Evolutionary conservation across 2,797 vertebrate species (phyloP), one percentile per base, ranked within the genome.

Genomic region (Sebastes trivittatus): DNA sequence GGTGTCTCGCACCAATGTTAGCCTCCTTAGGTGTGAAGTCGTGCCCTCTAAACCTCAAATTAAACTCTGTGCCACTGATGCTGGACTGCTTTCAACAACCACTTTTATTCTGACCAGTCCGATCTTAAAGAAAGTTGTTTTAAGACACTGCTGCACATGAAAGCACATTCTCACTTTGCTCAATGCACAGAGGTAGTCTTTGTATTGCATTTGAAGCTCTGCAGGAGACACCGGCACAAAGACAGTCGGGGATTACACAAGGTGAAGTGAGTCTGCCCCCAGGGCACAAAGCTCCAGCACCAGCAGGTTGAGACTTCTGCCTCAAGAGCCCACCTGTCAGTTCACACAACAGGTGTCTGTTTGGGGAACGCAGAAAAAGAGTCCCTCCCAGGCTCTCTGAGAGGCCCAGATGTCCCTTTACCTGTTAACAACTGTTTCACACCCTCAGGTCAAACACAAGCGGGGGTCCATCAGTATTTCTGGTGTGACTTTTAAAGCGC

Each of bases 291-390:
- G 63, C 82, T 61, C 32, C 61, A 22, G 71, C 60, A 38, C 61
- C 49, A 77, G 79, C 82, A 87, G 77, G 63, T 74, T 75, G 71
- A 23, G 68, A 59, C 75, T 59, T 69, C 75, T 77, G 65, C 76
- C 80, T 77, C 73, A 6, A 70, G 71, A 79, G 30, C 32, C 82
- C 80, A 88, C 87, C 85, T 86, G 87, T 87, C 85, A 74, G 56
- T 66, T 74, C 62, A 64, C 79, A 81, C 78, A 86, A 74, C 84
- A 87, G 86, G 82, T 85, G 83, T 88, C 77, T 77, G 64, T 84
- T 68, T 52, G 30, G 34, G 72, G 64, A 71, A 46, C 64, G 6
- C 7, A 71, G 79, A 78, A 25, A 54, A 54, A n/a, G 34, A 69
- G 79, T 67, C 36, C 36, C 72, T 68, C 69, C 70, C 27, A n/a